Base-by-base conservation (phyloP, 2,888 invertebrate genomes). In the Agapostemon virescens region DNA sequence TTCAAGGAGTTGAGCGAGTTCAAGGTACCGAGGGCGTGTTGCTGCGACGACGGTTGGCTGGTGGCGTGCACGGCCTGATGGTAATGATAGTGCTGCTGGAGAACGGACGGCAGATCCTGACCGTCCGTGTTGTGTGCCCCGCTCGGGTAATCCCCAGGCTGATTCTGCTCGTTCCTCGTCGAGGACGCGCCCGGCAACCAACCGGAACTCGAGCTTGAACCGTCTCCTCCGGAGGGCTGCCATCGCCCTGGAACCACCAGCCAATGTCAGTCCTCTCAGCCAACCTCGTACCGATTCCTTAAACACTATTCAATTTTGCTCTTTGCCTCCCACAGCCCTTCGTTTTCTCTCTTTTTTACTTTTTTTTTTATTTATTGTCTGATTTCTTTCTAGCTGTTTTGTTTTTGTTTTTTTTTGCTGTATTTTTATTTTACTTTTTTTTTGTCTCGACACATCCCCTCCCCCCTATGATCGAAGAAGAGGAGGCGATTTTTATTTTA, bases 221-320 rank as follows among this genome's bases (percentile, higher is more conserved):
- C 92, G 84, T 92, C 92, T 88, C 92, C 92, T 88, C 90, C 92
- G 88, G 92, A 92, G 92, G 92, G 92, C 93, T 92, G 92, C 93
- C 92, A 92, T 89, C 92, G 92, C 92, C 92, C 92, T 92, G 93
- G 93, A 93, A 93, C 93, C 93, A 92, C 92, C 93, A 93, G 92
- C 92, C 93, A 93, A 92, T 92, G 92, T 92, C 92, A 92, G 92
- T 92, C 92, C 91, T 91, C 92, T 91, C 92, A 90, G 91, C 91
- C 90, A 91, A 91, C 89, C 88, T 90, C 90, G 90, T 90, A 89
- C 90, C 90, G 90, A 89, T 91, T 88, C 92, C 92, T 92, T 92
- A 93, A 92, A 92, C 92, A 91, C 92, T 92, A 92, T 84, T 85
- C 84, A 82, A 79, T 85, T 82, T 80, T 84, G 83, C 78, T 83